Base-by-base conservation (phyloP, 1,140 invertebrate genomes). In the Heliconius himera region DNA sequence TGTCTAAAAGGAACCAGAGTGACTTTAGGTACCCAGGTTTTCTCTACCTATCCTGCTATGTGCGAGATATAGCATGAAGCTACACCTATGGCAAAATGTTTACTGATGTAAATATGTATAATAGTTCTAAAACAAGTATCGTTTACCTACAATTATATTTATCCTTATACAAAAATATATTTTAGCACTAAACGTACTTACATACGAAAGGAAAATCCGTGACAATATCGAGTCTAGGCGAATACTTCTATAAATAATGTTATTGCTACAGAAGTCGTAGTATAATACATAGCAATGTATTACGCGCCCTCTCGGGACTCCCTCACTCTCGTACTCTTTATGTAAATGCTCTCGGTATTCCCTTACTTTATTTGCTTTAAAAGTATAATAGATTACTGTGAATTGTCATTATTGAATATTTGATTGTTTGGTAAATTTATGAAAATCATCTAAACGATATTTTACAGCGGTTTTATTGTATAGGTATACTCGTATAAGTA, bases 221-320 rank as follows among this genome's bases (percentile, higher is more conserved):
- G 11, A 29, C 26, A 66, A 66, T 18, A 29, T 26, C 26, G 9
- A 6, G 60, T 66, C 26, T 66, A 66, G 60, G 29, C 26, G 60
- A 16, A 66, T 29, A 29, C 60, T 66, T 66, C 60, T 13, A 66
- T 66, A 66, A 66, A 26, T 66, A 29, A 66, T 66, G 60, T 66
- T 66, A 66, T 66, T 66, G 26, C 60, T 16, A 29, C 3, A 29
- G 22, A 66, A 66, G 60, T 66, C 26, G 22, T 66, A 66, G 60
- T 66, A 66, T 29, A 66, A 29, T 29, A 66, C 60, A 29, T 29
- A 26, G 60, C 60, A 66, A 66, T 66, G 60, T 66, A 29, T 66
- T 13, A 66, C 60, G 26, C 60, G 22, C 22, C 60, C 60, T 66
- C 60, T 29, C 13, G 60, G 26, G 26, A 66, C 60, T 66, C 60